Evolutionary conservation across 2,888 invertebrate genomes (phyloP).

Genomic region (Boloria selene): DNA sequence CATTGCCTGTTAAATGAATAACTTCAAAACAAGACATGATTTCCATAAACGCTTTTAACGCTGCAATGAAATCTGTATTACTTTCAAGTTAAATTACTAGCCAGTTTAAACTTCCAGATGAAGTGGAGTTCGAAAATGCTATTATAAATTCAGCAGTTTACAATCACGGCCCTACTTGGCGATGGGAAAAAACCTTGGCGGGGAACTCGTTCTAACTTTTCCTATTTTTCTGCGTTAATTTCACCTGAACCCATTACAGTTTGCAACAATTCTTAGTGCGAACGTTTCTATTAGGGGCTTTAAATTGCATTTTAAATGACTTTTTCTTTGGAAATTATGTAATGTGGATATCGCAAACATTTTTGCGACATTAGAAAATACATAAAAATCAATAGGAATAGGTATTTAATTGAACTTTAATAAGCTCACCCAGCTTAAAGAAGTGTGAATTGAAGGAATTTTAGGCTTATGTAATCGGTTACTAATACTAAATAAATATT

Average conservation of each 20-base stretch:
- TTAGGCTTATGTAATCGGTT: too few species aligned
- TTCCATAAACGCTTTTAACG: slow-evolving; percentile 28
- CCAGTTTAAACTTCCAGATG: slow-evolving; percentile 77
- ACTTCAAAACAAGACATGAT: slow-evolving; percentile 12
- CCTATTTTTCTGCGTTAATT: slow-evolving; percentile 80
- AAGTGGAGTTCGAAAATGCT: slow-evolving; percentile 80
- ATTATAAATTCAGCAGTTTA: slow-evolving; percentile 82
- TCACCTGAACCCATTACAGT: slow-evolving; percentile 78
- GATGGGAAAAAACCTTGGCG: slow-evolving; percentile 68
- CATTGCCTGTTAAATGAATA: slow-evolving; percentile 2
- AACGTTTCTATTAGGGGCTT: slow-evolving; percentile 63
- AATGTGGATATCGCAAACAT: slow-evolving; percentile 28
- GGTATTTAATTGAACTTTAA: too few species aligned
- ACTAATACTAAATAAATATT: not conserved
- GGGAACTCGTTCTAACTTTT: slow-evolving; percentile 82
- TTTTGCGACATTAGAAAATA: not conserved
- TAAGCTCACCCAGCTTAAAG: too few species aligned
- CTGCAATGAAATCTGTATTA: slow-evolving; percentile 55
- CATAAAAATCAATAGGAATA: too few species aligned
- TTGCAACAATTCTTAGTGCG: slow-evolving; percentile 74
- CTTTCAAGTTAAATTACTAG: slow-evolving; percentile 72
- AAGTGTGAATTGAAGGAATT: too few species aligned
- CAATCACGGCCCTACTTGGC: slow-evolving; percentile 79
- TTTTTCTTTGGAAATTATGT: slow-evolving; percentile 35
- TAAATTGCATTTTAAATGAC: slow-evolving; percentile 78